Conservation (phyloP, 2,888 invertebrate species). For the Anthoptus insignis region DNA sequence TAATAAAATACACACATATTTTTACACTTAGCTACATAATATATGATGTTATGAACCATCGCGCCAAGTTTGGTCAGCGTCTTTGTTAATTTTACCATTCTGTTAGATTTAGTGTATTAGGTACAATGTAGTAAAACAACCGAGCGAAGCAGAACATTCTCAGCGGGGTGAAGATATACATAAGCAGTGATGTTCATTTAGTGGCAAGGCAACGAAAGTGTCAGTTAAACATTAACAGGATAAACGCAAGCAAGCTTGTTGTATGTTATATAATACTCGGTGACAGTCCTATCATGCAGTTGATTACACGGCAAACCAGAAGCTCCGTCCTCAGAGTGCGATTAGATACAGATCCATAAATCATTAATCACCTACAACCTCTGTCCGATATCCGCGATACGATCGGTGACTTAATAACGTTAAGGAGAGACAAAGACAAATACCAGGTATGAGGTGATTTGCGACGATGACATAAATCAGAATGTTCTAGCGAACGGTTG, state of each 20-base stretch:
- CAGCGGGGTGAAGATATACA: conserved; percentile 82
- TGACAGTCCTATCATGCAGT: conserved; percentile 52
- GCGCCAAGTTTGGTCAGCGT: conserved; percentile 66
- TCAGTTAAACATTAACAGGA: conserved; percentile 63
- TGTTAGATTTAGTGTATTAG: conserved; percentile 26
- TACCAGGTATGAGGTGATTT: conserved; percentile 19
- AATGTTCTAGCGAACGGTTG: conserved; percentile 49
- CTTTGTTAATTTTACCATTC: conserved; percentile 15
- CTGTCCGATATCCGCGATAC: conserved; percentile 14
- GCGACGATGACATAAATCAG: conserved; percentile 53
- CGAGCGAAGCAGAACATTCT: conserved; percentile 86
- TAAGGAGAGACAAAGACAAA: conserved; percentile 50
- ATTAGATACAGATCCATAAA: too few relatives aligned
- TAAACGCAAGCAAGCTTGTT: conserved; percentile 78
- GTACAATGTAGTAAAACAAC: conserved; percentile 57
- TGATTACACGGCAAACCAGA: neutral
- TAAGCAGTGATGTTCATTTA: conserved; percentile 84
- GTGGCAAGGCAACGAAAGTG: conserved; percentile 84
- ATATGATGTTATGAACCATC: conserved; percentile 60
- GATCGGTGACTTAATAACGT: conserved; percentile 26
- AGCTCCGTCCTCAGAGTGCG: neutral
- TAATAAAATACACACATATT: neutral
- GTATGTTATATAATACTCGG: conserved; percentile 30
- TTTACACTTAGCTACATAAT: conserved; percentile 35
- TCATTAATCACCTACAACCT: neutral